phyloP scores from a whole-genome alignment of 2,797 vertebrate species.

The Eutrigla gurnardus region DNA sequence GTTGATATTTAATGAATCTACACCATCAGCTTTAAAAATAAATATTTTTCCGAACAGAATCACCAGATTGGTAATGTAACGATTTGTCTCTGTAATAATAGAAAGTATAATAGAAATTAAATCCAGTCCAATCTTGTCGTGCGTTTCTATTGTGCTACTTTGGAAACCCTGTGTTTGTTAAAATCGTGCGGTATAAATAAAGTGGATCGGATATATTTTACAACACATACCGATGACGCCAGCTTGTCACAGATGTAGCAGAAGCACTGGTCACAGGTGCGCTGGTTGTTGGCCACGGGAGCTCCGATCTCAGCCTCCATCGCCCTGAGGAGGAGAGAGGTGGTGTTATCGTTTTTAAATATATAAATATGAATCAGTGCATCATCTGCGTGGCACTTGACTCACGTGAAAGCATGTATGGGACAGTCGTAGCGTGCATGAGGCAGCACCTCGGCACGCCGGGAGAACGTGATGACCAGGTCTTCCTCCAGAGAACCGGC shows the following conservation, averaged over 20 bases:
- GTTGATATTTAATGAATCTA: too few species aligned
- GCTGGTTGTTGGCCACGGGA: slow-evolving; percentile 78
- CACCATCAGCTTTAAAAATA: too few species aligned
- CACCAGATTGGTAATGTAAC: too few species aligned
- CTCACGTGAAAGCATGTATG: slow-evolving; percentile 82
- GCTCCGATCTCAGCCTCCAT: slow-evolving; percentile 63
- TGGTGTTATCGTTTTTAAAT: background rate
- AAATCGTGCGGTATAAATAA: too few species aligned
- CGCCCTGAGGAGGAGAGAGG: slow-evolving; percentile 71
- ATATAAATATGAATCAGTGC: background rate
- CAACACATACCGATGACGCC: slow-evolving; percentile 80
- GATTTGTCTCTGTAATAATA: too few species aligned
- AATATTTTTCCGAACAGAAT: too few species aligned
- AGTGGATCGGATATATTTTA: too few species aligned
- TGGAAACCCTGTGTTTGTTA: too few species aligned
- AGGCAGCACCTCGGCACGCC: slow-evolving; percentile 84
- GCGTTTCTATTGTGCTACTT: too few species aligned
- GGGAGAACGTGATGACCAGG: slow-evolving; percentile 87
- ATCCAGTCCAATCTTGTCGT: too few species aligned
- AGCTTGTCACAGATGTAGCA: slow-evolving; percentile 90
- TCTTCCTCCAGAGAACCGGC: slow-evolving; percentile 76
- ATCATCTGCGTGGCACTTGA: background rate
- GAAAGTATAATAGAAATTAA: too few species aligned
- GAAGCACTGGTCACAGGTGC: slow-evolving; percentile 87
- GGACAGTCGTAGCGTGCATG: slow-evolving; percentile 90